Evolutionary conservation across 2,888 invertebrate genomes (phyloP).

Genomic region (Lapara coniferarum): DNA sequence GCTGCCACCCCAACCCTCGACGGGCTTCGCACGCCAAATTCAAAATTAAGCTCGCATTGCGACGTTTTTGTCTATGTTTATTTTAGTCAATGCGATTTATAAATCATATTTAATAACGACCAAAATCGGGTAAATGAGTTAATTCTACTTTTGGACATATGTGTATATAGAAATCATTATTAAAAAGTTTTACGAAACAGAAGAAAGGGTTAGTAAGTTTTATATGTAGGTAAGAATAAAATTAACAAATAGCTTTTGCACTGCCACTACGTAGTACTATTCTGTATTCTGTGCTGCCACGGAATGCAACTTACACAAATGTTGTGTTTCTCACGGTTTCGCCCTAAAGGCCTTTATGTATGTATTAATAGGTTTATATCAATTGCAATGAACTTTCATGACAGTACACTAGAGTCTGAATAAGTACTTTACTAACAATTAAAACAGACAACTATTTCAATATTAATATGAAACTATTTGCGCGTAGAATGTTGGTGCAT

Average conservation of each 20-base stretch:
- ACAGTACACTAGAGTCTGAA: background rate
- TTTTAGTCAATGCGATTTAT: background rate
- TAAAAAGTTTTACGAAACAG: background rate
- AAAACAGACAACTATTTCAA: conserved; percentile 1
- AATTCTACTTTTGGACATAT: background rate
- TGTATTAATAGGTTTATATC: background rate
- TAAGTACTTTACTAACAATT: background rate
- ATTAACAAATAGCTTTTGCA: conserved; percentile 3
- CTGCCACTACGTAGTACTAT: background rate
- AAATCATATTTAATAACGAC: background rate
- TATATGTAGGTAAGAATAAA: conserved; percentile 1
- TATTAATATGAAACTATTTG: conserved; percentile 6
- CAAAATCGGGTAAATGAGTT: background rate
- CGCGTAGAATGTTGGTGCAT: no score
- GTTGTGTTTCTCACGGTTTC: conserved; percentile 35
- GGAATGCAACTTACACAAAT: conserved; percentile 10
- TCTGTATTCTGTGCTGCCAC: background rate
- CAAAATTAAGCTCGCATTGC: background rate
- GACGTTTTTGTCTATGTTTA: background rate
- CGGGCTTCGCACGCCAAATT: conserved; percentile 20
- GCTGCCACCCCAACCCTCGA: conserved; percentile 23
- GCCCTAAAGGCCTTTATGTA: conserved; percentile 25
- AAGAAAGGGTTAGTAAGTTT: background rate
- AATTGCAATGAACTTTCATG: conserved; percentile 10
- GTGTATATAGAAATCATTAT: background rate